A percentile compares a stretch with the other conserved stretches of the same genome.
Evolutionary conservation across 2,888 invertebrate genomes (phyloP).

Genomic region (Nomada ferruginata): DNA sequence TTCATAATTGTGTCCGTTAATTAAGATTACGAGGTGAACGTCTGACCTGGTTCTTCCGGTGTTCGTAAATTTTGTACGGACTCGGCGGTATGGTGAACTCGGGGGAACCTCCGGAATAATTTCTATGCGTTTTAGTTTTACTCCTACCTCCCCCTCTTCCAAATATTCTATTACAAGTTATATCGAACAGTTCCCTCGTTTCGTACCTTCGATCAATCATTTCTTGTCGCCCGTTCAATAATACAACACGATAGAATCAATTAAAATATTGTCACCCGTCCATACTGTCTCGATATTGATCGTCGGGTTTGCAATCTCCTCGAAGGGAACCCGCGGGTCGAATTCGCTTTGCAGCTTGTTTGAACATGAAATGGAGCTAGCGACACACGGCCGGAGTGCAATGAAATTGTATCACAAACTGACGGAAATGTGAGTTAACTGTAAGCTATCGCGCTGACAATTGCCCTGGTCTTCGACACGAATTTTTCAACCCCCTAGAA

Average conservation of each 20-base stretch:
- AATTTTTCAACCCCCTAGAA: slow-evolving; percentile 23
- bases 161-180: too few relatives aligned
- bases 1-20: slow-evolving; percentile 61
- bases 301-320: too few relatives aligned
- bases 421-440: slow-evolving; percentile 54
- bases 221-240: too few relatives aligned
- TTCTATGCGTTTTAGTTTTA: not conserved
- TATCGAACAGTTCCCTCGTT: too few relatives aligned
- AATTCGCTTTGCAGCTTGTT: slow-evolving; percentile 22
- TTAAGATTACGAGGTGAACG: slow-evolving; percentile 61
- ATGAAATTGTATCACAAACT: slow-evolving; percentile 52
- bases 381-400: slow-evolving; percentile 32
- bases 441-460: slow-evolving; percentile 44
- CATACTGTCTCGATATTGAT: too few relatives aligned
- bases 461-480: slow-evolving; percentile 40
- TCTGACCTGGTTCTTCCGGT: slow-evolving; percentile 45
- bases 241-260: too few relatives aligned
- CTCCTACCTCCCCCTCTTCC: not conserved
- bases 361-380: slow-evolving; percentile 47
- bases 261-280: too few relatives aligned
- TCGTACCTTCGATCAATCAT: too few relatives aligned
- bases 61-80: slow-evolving; percentile 43
- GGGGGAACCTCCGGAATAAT: slow-evolving; percentile 17
- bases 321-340: not conserved
- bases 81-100: slow-evolving; percentile 4